A percentile compares a stretch with the other conserved stretches of the same genome.
phyloP scores from a whole-genome alignment of 2,113 vertebrate genomes.

The Andinoacara biseriatus region DNA sequence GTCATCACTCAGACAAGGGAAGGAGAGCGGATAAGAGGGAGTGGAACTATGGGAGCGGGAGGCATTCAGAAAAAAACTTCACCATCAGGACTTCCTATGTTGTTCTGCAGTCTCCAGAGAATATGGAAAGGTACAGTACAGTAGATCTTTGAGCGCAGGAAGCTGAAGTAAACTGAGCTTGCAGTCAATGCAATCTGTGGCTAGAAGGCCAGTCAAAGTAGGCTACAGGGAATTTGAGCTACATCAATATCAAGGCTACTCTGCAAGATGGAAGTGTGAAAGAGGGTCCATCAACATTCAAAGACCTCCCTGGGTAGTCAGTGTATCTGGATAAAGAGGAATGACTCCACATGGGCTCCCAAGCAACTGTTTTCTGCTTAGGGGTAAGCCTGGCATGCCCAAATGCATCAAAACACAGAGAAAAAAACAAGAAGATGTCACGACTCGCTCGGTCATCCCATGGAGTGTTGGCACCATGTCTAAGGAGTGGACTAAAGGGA shows the following conservation, averaged over 20 bases:
- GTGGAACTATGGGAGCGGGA: neutral
- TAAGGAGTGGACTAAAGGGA: neutral
- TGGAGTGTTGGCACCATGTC: neutral
- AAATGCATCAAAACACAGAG: constrained; percentile 6
- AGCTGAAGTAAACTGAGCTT: neutral
- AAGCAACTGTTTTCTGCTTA: neutral
- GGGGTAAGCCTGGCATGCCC: neutral
- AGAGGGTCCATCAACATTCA: neutral
- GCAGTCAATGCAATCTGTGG: neutral
- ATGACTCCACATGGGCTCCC: neutral
- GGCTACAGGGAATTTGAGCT: neutral
- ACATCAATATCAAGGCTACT: neutral
- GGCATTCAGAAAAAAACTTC: neutral
- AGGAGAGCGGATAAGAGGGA: neutral
- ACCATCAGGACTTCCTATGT: neutral
- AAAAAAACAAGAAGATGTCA: constrained; percentile 1
- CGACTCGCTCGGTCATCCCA: neutral
- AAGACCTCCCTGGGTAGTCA: neutral
- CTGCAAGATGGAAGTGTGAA: neutral
- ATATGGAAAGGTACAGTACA: neutral
- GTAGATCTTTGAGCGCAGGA: neutral
- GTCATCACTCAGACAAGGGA: neutral
- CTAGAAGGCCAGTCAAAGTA: neutral
- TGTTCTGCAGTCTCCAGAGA: neutral
- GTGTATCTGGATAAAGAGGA: neutral